Percentiles rank a stretch among this genome's conserved stretches.
phyloP scores from a whole-genome alignment of 2,797 vertebrate species.

The Zenarchopterus dispar region DNA sequence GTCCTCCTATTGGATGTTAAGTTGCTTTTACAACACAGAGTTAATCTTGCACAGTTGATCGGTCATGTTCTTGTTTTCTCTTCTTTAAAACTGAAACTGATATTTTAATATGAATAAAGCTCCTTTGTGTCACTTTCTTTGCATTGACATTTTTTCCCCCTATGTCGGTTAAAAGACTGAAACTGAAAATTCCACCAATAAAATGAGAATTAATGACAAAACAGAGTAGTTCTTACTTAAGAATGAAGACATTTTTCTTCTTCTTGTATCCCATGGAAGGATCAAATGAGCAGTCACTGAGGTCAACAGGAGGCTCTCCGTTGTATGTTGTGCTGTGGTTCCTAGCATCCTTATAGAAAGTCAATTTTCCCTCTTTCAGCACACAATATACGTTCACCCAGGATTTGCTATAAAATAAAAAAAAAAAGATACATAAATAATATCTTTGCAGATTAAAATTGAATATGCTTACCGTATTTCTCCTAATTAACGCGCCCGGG shows the following conservation, averaged over 20 bases:
- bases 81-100: no score
- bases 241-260: slow-evolving; percentile 94
- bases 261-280: slow-evolving; percentile 93
- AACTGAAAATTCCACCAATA: not conserved
- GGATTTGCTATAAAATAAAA: slow-evolving; percentile 80
- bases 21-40: no score
- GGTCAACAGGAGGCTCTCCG: slow-evolving; percentile 87
- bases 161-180: no score
- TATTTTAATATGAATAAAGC: no score
- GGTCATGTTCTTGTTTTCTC: no score
- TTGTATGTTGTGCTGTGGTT: slow-evolving; percentile 88
- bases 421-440: slow-evolving; percentile 9
- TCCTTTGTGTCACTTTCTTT: no score
- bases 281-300: slow-evolving; percentile 86
- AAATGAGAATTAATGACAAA: not conserved
- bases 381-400: slow-evolving; percentile 93
- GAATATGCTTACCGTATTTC: no score
- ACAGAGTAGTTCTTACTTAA: slow-evolving; percentile 79
- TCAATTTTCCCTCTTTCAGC: slow-evolving; percentile 86
- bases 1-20: no score
- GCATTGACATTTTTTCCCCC: no score
- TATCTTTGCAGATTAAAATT: not conserved
- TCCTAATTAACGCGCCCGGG: no score
- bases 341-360: slow-evolving; percentile 91
- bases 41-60: no score